Conservation (phyloP, 2,888 invertebrate species). For the Spilosoma lubricipeda region DNA sequence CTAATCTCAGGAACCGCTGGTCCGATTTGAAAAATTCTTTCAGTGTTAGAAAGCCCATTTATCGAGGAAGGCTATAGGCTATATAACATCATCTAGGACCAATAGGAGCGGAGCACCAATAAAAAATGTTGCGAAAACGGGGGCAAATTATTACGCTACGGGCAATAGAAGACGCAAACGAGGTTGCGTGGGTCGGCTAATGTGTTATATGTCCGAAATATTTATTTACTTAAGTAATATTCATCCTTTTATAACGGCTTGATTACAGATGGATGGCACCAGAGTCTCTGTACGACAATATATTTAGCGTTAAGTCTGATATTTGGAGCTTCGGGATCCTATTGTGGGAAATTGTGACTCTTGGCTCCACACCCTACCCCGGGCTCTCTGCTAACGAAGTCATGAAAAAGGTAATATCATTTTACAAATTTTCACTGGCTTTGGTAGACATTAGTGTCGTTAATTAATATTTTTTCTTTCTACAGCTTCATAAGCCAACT, state of each 20-base stretch:
- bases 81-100: too few relatives aligned
- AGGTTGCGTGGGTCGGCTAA: too few relatives aligned
- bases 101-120: too few relatives aligned
- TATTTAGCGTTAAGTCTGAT: slow-evolving; percentile 97
- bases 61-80: too few relatives aligned
- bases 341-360: slow-evolving; percentile 98
- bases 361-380: slow-evolving; percentile 98
- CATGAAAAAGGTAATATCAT: slow-evolving; percentile 89
- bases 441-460: neutral
- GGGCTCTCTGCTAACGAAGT: slow-evolving; percentile 96
- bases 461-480: neutral
- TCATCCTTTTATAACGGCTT: slow-evolving; percentile 3
- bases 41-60: too few relatives aligned
- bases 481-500: neutral
- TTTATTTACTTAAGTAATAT: too few relatives aligned
- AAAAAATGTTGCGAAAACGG: too few relatives aligned
- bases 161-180: too few relatives aligned
- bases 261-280: slow-evolving; percentile 96
- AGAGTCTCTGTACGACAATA: slow-evolving; percentile 96
- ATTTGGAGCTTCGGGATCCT: slow-evolving; percentile 98
- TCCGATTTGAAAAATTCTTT: too few relatives aligned
- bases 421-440: neutral
- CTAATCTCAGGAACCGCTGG: too few relatives aligned
- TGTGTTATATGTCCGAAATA: too few relatives aligned
- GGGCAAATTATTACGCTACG: too few relatives aligned